A percentile compares a stretch with the other conserved stretches of the same genome.
These are phyloP conservation scores for Cephus runcator DNA, from an alignment of 2,888 invertebrate genomes.

Conservation along the genomic window DNA sequence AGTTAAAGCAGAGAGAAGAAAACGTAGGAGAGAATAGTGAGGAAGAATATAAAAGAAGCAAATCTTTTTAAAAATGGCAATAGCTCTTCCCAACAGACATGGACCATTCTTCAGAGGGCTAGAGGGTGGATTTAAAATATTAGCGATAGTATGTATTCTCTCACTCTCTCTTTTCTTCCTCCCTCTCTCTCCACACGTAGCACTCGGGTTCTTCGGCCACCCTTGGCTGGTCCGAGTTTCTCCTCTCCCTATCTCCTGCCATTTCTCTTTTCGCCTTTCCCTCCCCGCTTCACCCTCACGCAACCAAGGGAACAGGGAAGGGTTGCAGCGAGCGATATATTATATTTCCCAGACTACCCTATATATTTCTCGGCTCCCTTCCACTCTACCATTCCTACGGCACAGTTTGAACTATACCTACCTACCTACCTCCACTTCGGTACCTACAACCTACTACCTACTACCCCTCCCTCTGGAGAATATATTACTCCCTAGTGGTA, in stretches of 20 bases:
- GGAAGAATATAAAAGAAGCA: conserved; percentile 5
- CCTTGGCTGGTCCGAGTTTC: background rate
- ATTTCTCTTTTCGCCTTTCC: conserved; percentile 8
- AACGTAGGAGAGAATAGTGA: background rate
- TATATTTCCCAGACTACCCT: conserved; percentile 15
- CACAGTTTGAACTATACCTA: background rate
- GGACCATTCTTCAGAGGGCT: conserved; percentile 1
- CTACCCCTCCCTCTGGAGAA: conserved; percentile 1
- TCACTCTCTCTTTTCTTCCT: background rate
- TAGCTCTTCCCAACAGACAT: conserved; percentile 7
- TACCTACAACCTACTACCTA: background rate
- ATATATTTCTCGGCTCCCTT: conserved; percentile 18
- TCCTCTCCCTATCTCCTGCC: conserved; percentile 2
- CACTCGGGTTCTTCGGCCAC: background rate
- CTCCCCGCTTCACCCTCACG: background rate
- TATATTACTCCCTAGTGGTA: conserved; percentile 6
- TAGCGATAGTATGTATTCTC: conserved; percentile 5
- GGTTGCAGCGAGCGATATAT: conserved; percentile 18
- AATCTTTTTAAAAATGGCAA: conserved; percentile 16
- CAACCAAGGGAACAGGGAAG: conserved; percentile 15
- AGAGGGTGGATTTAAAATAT: conserved; percentile 12
- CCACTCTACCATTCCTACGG: conserved; percentile 4
- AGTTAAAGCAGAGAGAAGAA: background rate
- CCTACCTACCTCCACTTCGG: conserved; percentile 6
- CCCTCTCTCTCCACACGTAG: background rate